Base-by-base conservation (phyloP, 2,888 invertebrate species). In the Synanthedon vespiformis region DNA sequence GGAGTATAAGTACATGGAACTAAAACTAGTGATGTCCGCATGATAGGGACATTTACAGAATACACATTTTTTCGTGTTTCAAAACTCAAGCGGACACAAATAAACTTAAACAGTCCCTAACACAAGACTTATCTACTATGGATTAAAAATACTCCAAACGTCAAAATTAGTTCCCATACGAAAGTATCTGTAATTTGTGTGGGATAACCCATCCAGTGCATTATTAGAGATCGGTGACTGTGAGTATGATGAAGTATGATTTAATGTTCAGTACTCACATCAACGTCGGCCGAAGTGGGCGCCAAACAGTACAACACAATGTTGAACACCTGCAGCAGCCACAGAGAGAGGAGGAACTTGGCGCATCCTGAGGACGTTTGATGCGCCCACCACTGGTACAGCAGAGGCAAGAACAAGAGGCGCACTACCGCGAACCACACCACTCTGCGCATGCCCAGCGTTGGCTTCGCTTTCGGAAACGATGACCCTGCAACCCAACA, bases 401-500 rank as follows among this genome's bases (percentile, higher is more conserved):
- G 93, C 14, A 94, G 88, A 3, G 98, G 98, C 54, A 98, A 88
- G 70, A 98, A 91, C 53, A 97, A 70, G 50, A 95, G 91, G 52
- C 97, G 89, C 56, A 94, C 88, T 52, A 96, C 88, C 5, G 97
- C 97, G 70, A 94, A 91, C 77, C 93, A 91, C 56, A 95, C 92
- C 56, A 97, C 95, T 48, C 95, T 94, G 49, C 94, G 89, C 77
- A 97, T 90, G 57, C 96, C 94, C 82, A 97, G 94, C 67, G 97
- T 96, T 2, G 98, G 96, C 79, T 98, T 98, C 13, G 96, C 94
- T 89, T 98, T 98, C 12, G 97, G 94, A 81, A 98, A 98, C 55
- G 97, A 95, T 47, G 98, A 97, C 50, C 97, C 97, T 96, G 66
- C 18, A 22, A 48, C 13, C 22, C 8, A 34, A 34, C 34, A 34